Conservation (phyloP, 2,888 invertebrate species). For the Amblyjoppa proteus region DNA sequence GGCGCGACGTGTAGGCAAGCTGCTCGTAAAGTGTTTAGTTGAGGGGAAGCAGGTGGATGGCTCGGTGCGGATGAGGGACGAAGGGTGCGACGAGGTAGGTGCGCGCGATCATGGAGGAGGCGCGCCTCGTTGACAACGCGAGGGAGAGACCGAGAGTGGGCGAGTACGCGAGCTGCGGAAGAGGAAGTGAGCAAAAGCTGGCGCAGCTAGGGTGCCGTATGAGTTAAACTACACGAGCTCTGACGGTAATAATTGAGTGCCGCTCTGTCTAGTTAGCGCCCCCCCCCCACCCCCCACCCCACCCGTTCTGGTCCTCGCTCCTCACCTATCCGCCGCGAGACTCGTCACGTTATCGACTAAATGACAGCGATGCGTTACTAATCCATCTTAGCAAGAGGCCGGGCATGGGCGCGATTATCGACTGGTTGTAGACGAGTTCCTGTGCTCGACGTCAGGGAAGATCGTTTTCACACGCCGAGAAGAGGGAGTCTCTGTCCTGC, state of each 20-base stretch:
- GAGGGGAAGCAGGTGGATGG: slow-evolving; percentile 81
- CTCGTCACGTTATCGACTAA: slow-evolving; percentile 84
- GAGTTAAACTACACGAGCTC: slow-evolving; percentile 84
- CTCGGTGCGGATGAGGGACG: slow-evolving; percentile 68
- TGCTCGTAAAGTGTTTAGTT: slow-evolving; percentile 85
- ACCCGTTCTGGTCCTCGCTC: slow-evolving; percentile 47
- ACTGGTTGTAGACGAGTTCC: slow-evolving; percentile 27
- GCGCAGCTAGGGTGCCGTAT: slow-evolving; percentile 68
- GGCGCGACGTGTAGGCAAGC: slow-evolving; percentile 83
- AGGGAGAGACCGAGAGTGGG: slow-evolving; percentile 47
- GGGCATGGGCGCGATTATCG: slow-evolving; percentile 73
- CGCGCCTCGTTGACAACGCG: slow-evolving; percentile 45
- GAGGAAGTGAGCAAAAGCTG: slow-evolving; percentile 63
- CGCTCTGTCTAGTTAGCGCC: slow-evolving; percentile 84
- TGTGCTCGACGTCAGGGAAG: neutral
- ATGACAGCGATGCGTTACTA: slow-evolving; percentile 83
- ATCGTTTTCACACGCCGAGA: neutral
- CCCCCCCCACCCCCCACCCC: neutral
- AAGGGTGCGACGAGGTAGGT: slow-evolving; percentile 37
- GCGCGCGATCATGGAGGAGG: slow-evolving; percentile 67
- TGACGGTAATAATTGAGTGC: slow-evolving; percentile 85
- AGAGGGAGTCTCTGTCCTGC: no score
- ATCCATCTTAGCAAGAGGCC: slow-evolving; percentile 82
- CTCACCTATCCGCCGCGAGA: slow-evolving; percentile 72
- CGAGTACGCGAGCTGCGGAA: slow-evolving; percentile 23